These are phyloP conservation scores for Zophobas morio DNA, from an alignment of 1,140 invertebrate genomes.

Conservation along the genomic window DNA sequence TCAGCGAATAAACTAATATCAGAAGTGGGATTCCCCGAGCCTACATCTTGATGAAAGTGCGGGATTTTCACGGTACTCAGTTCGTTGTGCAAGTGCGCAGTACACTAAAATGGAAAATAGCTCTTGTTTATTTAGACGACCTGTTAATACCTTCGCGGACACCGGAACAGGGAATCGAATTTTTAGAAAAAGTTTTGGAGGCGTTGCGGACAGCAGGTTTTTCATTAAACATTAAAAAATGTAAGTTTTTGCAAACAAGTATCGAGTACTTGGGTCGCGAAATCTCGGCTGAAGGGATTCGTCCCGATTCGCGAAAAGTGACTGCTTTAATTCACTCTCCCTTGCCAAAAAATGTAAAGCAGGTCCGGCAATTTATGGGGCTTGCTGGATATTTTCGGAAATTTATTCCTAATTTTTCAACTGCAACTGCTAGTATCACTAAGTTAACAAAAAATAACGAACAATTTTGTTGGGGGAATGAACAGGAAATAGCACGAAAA, in stretches of 20 bases:
- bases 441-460: slow-evolving; percentile 55
- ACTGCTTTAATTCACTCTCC: slow-evolving; percentile 36
- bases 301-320: background rate
- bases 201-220: slow-evolving; percentile 7
- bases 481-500: slow-evolving; percentile 57
- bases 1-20: too few species aligned
- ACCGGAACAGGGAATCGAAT: background rate
- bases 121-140: slow-evolving; percentile 63
- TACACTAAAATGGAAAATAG: slow-evolving; percentile 4
- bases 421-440: slow-evolving; percentile 56
- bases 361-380: slow-evolving; percentile 55
- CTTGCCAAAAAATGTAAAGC: slow-evolving; percentile 54
- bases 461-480: slow-evolving; percentile 53
- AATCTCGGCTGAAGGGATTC: background rate
- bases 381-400: slow-evolving; percentile 59
- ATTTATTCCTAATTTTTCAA: slow-evolving; percentile 58
- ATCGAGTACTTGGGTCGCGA: slow-evolving; percentile 43
- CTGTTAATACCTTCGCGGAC: slow-evolving; percentile 55
- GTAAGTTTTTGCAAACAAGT: slow-evolving; percentile 17
- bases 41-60: too few species aligned
- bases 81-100: too few species aligned
- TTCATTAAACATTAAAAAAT: slow-evolving; percentile 40
- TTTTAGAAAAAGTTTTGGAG: slow-evolving; percentile 6
- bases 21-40: too few species aligned
- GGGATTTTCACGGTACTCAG: too few species aligned